Evolutionary conservation across 2,888 invertebrate species (phyloP), one percentile per base, ranked within the genome.

Genomic region (Nomada fucata): DNA sequence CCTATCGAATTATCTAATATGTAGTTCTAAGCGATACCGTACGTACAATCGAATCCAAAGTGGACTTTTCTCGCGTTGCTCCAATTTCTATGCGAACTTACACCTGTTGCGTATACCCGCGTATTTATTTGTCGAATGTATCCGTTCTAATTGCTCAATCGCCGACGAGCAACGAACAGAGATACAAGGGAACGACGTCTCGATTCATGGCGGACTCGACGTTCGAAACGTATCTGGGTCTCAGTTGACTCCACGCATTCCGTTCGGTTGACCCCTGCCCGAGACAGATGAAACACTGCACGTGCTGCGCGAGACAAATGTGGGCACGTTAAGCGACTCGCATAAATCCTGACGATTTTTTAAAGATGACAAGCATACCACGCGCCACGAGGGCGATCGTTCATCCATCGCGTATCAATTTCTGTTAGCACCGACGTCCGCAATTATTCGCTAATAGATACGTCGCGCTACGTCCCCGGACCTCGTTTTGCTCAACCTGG

Each of bases 211-310:
- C 36, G 36, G 7, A 36, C 23, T n/a, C 9, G 44, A 5, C 36
- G 23, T 18, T 13, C 57, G 57, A 57, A 72, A 65, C 65, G 36
- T 70, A 76, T 76, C 76, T 57, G 69, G 69, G 63, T 69, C 76
- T 53, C 65, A 52, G 64, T 79, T 79, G 64, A 61, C 79, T 60
- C 26, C 42, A 15, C 64, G 70, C 79, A 76, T 79, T 79, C 79
- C 79, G 44, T 50, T 71, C 50, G 79, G 44, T 79, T 79, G 76
- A 79, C 79, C 76, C 23, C 20, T 65, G 55, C 5, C 61, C 26
- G 18, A 59, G 50, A 2, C 44, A 69, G 69, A 69, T 64, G 70
- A 79, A 65, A 76, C 55, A 65, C 47, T 36, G 75, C 75, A 64
- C 75, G 69, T 64, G 79, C 50, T 44, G 15, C 23, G 67, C 29